Conservation (phyloP, 2,113 vertebrate genomes). For the Mirounga angustirostris region DNA sequence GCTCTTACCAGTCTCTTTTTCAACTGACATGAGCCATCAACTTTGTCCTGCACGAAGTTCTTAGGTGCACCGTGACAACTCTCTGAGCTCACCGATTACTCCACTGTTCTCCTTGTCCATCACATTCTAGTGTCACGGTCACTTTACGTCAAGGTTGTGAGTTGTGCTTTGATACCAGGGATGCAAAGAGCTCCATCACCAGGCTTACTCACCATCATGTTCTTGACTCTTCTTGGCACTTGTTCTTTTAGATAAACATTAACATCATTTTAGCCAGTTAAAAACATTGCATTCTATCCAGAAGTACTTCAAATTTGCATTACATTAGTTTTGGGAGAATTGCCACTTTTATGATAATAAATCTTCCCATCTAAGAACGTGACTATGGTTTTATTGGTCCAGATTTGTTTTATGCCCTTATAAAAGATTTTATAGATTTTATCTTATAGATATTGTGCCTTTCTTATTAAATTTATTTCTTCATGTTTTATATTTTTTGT, state of each 20-base stretch:
- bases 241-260: neutral
- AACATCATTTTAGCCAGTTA: neutral
- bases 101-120: accelerated
- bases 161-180: neutral
- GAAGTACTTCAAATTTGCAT: neutral
- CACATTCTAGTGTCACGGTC: accelerated
- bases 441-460: neutral
- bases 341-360: neutral
- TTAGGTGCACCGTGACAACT: accelerated
- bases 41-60: accelerated
- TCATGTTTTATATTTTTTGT: neutral
- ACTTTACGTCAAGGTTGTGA: neutral
- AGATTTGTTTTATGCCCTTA: neutral
- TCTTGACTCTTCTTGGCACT: neutral
- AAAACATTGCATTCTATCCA: neutral
- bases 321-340: neutral
- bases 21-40: accelerated
- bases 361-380: neutral
- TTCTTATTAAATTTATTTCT: neutral
- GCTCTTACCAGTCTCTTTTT: neutral
- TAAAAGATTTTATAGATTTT: neutral
- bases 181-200: accelerated
- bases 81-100: accelerated
- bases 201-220: no score
- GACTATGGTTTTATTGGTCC: neutral